Percentiles rank a stretch among this genome's conserved stretches.
Conservation (phyloP, 2,113 vertebrate species). For the Psophia crepitans region DNA sequence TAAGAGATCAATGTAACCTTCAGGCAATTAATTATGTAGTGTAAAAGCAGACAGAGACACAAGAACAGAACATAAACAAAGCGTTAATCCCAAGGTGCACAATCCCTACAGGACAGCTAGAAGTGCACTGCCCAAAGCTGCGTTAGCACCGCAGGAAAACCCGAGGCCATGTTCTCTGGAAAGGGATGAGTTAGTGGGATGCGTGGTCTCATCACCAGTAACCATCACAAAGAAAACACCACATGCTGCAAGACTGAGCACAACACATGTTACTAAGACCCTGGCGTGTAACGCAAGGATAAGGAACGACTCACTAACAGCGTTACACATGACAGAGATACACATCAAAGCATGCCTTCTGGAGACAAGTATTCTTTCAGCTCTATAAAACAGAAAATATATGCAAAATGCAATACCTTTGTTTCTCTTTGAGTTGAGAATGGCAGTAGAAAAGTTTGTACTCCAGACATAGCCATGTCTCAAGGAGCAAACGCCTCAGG, state of each 20-base stretch:
- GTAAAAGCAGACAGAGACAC: background rate
- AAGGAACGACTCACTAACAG: background rate
- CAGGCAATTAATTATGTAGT: background rate
- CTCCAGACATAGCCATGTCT: background rate
- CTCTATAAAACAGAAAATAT: background rate
- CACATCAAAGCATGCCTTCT: background rate
- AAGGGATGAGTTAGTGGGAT: background rate
- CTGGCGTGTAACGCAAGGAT: background rate
- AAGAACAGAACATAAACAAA: background rate
- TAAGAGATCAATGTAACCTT: background rate
- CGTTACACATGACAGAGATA: background rate
- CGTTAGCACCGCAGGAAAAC: background rate
- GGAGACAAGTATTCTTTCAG: background rate
- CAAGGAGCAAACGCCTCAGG: background rate
- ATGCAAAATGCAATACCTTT: background rate
- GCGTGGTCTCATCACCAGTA: background rate
- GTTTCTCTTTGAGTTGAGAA: background rate
- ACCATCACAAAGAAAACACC: background rate
- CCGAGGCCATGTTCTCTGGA: background rate
- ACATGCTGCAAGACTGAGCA: background rate
- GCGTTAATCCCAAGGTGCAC: background rate
- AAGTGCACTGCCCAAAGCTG: background rate
- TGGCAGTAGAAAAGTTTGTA: background rate
- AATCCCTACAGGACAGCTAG: background rate
- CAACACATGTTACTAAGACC: background rate